Percentiles rank a stretch among this genome's conserved stretches.
Conservation (phyloP, 53 echinoderm and acorn worm genomes). For the Holothuria leucospilota region DNA sequence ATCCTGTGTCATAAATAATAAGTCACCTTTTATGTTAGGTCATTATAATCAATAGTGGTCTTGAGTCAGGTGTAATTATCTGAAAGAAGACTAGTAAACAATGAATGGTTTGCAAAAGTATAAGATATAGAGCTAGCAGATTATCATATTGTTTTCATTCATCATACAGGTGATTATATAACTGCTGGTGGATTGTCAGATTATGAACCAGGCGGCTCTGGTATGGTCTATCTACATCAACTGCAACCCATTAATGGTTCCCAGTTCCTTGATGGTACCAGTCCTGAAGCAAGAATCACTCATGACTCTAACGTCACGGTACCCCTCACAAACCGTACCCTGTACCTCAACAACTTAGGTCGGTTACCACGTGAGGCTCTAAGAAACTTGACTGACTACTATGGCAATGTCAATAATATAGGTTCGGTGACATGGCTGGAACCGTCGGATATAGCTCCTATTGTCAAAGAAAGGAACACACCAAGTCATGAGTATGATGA, state of each 20-base stretch:
- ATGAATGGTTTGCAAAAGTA: no score
- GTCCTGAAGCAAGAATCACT: conserved; percentile 80
- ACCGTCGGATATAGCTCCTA: conserved; percentile 61
- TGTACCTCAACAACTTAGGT: conserved; percentile 93
- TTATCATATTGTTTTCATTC: not conserved
- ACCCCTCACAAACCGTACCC: conserved; percentile 86
- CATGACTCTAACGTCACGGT: conserved; percentile 89
- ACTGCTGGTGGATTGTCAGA: conserved; percentile 72
- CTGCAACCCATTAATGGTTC: conserved; percentile 81
- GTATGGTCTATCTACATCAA: conserved; percentile 85
- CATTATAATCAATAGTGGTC: no score
- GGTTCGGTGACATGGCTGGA: conserved; percentile 78
- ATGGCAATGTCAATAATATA: conserved; percentile 53
- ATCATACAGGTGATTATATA: conserved; percentile 72
- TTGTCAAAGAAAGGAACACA: conserved; percentile 62
- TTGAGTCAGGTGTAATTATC: no score
- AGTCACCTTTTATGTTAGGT: no score
- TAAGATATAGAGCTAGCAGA: no score
- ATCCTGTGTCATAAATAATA: no score
- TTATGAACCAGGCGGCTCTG: conserved; percentile 89
- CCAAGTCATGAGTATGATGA: conserved; percentile 78
- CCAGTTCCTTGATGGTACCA: conserved; percentile 79
- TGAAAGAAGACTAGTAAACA: no score
- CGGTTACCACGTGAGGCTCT: conserved; percentile 59
- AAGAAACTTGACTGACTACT: conserved; percentile 75